These are phyloP conservation scores for Calcarius lapponicus DNA, from an alignment of 2,797 vertebrate genomes.

Conservation along the genomic window DNA sequence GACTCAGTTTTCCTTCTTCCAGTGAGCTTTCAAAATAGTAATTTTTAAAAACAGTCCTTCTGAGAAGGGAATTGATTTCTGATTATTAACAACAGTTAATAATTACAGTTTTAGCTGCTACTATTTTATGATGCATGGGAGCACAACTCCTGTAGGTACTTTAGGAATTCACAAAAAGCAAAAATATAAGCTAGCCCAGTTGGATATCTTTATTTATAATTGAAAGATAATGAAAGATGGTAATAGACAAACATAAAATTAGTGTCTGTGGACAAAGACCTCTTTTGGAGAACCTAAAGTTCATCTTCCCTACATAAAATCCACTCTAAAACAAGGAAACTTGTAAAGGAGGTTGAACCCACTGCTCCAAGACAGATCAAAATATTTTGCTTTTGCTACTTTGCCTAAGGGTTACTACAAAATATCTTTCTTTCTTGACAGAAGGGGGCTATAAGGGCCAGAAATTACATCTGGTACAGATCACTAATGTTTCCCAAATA, in stretches of 20 bases:
- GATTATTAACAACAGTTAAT: neutral
- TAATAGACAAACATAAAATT: neutral
- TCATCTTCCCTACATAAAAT: neutral
- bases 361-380: neutral
- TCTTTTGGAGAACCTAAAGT: neutral
- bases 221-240: neutral
- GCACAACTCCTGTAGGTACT: neutral
- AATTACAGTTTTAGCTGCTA: neutral
- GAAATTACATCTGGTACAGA: constrained; percentile 45
- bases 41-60: neutral
- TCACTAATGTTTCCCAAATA: constrained; percentile 23
- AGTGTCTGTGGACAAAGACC: neutral
- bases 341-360: neutral
- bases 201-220: neutral
- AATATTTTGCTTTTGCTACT: constrained; percentile 31
- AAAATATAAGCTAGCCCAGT: neutral
- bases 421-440: constrained; percentile 16
- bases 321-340: neutral
- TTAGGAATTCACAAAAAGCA: neutral
- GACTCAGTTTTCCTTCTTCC: neutral
- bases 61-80: neutral
- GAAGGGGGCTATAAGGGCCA: neutral
- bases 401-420: constrained; percentile 23
- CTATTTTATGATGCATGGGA: neutral
- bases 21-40: neutral